Percentiles rank a stretch among this genome's conserved stretches.
phyloP scores from a whole-genome alignment of 2,888 invertebrate species.

The Sepiola atlantica region DNA sequence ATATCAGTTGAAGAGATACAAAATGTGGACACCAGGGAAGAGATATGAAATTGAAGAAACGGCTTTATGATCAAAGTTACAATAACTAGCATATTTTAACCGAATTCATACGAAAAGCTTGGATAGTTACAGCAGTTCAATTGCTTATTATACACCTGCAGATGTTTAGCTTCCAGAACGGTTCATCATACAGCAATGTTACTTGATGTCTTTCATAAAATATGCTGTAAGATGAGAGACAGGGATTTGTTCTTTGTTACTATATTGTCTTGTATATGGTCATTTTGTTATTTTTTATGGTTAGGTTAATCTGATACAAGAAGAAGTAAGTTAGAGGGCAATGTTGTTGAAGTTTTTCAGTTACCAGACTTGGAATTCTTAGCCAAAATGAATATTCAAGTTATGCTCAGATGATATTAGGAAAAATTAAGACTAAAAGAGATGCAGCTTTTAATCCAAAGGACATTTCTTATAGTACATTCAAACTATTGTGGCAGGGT shows the following conservation, averaged over 20 bases:
- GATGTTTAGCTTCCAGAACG: neutral
- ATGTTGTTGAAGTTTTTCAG: too few relatives aligned
- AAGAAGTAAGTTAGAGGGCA: neutral
- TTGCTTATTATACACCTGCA: conserved; percentile 32
- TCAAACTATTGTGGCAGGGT: too few relatives aligned
- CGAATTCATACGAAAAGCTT: neutral
- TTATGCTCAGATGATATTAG: neutral
- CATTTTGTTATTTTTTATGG: neutral
- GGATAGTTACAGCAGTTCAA: neutral
- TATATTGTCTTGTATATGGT: neutral
- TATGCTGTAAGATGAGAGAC: neutral
- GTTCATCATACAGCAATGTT: neutral
- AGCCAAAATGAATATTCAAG: neutral
- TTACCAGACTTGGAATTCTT: neutral
- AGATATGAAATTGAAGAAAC: conserved; percentile 32
- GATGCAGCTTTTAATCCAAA: too few relatives aligned
- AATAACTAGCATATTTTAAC: neutral
- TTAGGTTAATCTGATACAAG: neutral
- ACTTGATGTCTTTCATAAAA: neutral
- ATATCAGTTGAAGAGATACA: too few relatives aligned
- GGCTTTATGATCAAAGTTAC: neutral
- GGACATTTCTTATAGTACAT: neutral
- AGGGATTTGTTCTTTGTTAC: neutral
- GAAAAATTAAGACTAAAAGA: neutral
- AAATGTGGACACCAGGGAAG: conserved; percentile 3